A percentile compares a stretch with the other conserved stretches of the same genome.
These are phyloP conservation scores for Cerastis rubricosa DNA, from an alignment of 2,888 invertebrate genomes.

Conservation along the genomic window DNA sequence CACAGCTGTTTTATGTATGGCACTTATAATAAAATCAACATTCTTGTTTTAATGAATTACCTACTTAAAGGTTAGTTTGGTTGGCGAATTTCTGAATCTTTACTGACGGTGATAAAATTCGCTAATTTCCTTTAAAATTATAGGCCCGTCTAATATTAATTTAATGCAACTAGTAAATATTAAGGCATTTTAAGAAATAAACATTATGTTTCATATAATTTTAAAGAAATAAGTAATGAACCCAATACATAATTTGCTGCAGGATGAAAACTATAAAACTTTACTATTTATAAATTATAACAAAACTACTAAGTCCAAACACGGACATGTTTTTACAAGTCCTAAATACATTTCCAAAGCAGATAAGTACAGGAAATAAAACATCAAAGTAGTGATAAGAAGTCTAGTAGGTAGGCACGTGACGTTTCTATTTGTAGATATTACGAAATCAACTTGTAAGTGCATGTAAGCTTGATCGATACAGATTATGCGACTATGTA, in stretches of 20 bases:
- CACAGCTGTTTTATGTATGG: slow-evolving; percentile 27
- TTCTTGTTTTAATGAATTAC: slow-evolving; percentile 42
- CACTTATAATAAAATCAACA: slow-evolving; percentile 43
- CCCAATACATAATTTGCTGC: neutral
- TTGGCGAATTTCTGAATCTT: slow-evolving; percentile 7
- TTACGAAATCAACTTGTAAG: slow-evolving; percentile 67
- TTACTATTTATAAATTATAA: neutral
- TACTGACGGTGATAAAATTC: neutral
- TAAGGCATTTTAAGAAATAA: neutral
- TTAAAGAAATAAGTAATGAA: neutral
- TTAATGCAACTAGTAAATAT: neutral
- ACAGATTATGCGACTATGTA: slow-evolving; percentile 36
- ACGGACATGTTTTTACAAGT: slow-evolving; percentile 64
- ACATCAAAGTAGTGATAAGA: slow-evolving; percentile 84
- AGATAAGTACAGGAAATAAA: slow-evolving; percentile 87
- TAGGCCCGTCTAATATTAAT: neutral
- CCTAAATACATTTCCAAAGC: slow-evolving; percentile 71
- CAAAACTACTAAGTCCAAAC: slow-evolving; percentile 12
- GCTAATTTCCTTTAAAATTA: slow-evolving; percentile 6
- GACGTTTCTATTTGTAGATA: slow-evolving; percentile 72
- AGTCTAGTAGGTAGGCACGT: slow-evolving; percentile 42
- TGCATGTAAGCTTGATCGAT: slow-evolving; percentile 54
- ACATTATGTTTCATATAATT: neutral
- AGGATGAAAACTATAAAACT: neutral
- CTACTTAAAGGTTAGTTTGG: slow-evolving; percentile 12